Evolutionary conservation across 2,113 vertebrate genomes (phyloP).

Genomic region (Piaya cayana): DNA sequence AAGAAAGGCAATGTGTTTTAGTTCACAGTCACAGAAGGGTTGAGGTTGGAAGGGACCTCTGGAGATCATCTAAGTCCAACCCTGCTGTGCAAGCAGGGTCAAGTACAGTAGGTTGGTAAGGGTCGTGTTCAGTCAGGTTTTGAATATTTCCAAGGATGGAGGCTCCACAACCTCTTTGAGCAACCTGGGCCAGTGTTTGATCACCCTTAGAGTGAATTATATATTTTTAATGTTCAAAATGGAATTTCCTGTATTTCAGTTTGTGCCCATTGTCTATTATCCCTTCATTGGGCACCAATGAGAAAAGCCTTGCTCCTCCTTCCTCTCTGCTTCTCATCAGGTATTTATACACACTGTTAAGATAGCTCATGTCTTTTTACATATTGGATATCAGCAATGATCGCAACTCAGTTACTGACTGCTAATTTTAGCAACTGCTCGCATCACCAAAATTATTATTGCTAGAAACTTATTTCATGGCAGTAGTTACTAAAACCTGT

Average conservation of each 20-base stretch:
- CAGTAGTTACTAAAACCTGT: background rate
- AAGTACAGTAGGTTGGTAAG: background rate
- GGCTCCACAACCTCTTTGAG: background rate
- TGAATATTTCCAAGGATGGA: background rate
- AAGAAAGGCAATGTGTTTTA: background rate
- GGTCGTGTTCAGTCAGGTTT: background rate
- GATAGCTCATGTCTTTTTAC: background rate
- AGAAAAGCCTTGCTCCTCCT: background rate
- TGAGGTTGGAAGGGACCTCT: background rate
- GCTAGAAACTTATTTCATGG: constrained; percentile 1
- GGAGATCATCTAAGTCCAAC: background rate
- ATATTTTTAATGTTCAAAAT: background rate
- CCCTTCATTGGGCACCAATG: background rate
- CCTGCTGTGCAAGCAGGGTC: background rate
- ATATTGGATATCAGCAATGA: background rate
- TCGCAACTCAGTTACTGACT: background rate
- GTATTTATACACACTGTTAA: background rate
- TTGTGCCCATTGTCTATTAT: background rate
- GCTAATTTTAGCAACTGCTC: background rate
- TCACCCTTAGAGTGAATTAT: background rate
- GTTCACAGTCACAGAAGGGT: background rate
- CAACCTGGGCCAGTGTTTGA: background rate
- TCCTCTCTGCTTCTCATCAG: background rate
- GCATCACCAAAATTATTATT: constrained; percentile 21
- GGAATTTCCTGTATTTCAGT: background rate